Conservation (phyloP, 2,888 invertebrate species). For the Dermolepida albohirtum region DNA sequence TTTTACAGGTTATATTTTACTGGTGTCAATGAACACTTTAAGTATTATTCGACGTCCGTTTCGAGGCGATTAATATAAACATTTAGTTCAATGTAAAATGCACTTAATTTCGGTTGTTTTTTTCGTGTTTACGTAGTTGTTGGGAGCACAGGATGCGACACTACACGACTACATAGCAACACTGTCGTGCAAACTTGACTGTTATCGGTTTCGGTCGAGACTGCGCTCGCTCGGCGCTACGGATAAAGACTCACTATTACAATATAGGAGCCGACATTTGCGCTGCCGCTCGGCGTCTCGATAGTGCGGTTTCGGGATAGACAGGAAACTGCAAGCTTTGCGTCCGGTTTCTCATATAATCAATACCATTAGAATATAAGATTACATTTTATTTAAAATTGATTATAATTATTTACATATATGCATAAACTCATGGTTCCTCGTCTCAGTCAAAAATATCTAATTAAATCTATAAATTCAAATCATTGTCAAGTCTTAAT, state of each 20-base stretch:
- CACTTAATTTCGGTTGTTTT: conserved; percentile 11
- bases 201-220: conserved; percentile 19
- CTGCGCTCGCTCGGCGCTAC: conserved; percentile 48
- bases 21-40: not conserved
- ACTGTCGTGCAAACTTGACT: conserved; percentile 23
- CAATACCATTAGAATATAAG: conserved; percentile 22
- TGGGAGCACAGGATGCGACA: conserved; percentile 20
- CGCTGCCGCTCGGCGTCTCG: not conserved
- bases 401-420: conserved; percentile 12
- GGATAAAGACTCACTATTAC: conserved; percentile 48
- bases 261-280: conserved; percentile 39
- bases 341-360: conserved; percentile 28
- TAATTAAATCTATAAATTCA: no score
- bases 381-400: conserved; percentile 11
- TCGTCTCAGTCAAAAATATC: no score
- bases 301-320: not conserved
- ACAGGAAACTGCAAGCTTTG: conserved; percentile 28
- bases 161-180: conserved; percentile 18
- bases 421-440: no score
- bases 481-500: no score
- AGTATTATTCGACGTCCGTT: not conserved
- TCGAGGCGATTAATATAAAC: not conserved
- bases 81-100: not conserved
- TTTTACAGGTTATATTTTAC: conserved; percentile 9
- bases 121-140: conserved; percentile 22